These are phyloP conservation scores for Danaus melanippus DNA, from an alignment of 1,140 invertebrate species.

Conservation along the genomic window DNA sequence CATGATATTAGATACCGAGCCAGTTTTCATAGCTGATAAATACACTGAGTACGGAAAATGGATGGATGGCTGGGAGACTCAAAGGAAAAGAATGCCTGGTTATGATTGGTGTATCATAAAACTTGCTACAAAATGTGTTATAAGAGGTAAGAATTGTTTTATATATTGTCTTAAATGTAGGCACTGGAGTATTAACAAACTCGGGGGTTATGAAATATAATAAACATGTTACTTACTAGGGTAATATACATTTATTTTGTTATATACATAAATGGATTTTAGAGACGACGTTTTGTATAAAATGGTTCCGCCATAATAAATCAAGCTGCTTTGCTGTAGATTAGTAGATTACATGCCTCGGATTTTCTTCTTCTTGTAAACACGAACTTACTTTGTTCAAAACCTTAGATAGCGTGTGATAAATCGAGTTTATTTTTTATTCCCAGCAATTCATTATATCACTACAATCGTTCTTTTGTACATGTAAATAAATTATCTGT, in stretches of 20 bases:
- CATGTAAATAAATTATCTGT: too few relatives aligned
- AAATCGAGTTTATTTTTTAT: slow-evolving; percentile 1
- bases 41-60: slow-evolving; percentile 79
- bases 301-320: slow-evolving; percentile 7
- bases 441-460: neutral
- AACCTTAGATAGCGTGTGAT: slow-evolving; percentile 3
- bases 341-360: slow-evolving; percentile 13
- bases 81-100: slow-evolving; percentile 75
- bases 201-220: too few relatives aligned
- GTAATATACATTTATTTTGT: too few relatives aligned
- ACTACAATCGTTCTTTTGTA: too few relatives aligned
- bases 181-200: too few relatives aligned
- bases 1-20: slow-evolving; percentile 72
- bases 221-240: too few relatives aligned
- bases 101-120: slow-evolving; percentile 80
- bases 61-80: slow-evolving; percentile 83
- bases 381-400: slow-evolving; percentile 15
- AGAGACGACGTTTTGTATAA: too few relatives aligned
- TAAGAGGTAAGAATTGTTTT: slow-evolving; percentile 59
- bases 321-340: slow-evolving; percentile 13
- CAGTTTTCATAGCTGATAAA: slow-evolving; percentile 74
- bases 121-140: slow-evolving; percentile 72
- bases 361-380: slow-evolving; percentile 14
- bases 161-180: neutral
- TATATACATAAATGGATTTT: too few relatives aligned